Conservation (phyloP, 2,113 vertebrate species). For the Platysternon megacephalum region DNA sequence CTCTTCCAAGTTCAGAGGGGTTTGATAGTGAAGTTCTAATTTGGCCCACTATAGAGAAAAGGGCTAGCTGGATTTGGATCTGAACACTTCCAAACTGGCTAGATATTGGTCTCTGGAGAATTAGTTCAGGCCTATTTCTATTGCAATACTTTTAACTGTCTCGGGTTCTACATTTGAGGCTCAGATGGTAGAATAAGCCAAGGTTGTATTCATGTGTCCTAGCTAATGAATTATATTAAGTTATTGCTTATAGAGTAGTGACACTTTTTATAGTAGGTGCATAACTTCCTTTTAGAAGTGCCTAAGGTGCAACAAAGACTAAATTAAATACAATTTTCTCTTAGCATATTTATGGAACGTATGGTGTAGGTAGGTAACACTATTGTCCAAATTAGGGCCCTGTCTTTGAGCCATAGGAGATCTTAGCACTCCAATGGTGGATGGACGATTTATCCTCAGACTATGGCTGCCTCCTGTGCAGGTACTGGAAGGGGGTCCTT, state of each 20-base stretch:
- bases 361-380: background rate
- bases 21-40: background rate
- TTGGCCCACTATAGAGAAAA: background rate
- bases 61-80: conserved; percentile 4
- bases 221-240: conserved; percentile 13
- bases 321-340: background rate
- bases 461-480: background rate
- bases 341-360: background rate
- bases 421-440: background rate
- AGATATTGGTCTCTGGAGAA: background rate
- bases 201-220: background rate
- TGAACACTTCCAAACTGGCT: background rate
- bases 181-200: background rate
- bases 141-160: background rate
- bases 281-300: background rate
- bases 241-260: accelerated
- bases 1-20: background rate
- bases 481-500: background rate
- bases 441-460: background rate
- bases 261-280: background rate
- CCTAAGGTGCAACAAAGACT: background rate
- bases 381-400: background rate
- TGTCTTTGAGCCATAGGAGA: background rate
- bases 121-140: background rate
- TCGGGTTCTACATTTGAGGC: background rate